phyloP scores from a whole-genome alignment of 1,140 invertebrate genomes.

The Calosoma granatense region DNA sequence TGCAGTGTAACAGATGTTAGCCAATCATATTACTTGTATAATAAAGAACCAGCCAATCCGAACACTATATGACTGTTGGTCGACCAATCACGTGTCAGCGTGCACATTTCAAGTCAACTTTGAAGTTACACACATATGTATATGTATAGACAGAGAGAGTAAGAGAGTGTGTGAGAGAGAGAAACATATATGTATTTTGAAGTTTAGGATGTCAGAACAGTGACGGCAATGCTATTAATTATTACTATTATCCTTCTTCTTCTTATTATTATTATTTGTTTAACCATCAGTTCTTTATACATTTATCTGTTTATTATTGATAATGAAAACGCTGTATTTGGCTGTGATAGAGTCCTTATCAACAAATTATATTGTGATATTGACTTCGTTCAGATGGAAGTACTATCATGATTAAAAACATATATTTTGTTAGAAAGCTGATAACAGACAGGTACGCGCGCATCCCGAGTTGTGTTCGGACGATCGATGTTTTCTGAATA shows the following conservation, averaged over 20 bases:
- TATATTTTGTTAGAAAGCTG: constrained; percentile 18
- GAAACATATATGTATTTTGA: constrained; percentile 4
- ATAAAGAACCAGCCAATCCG: too few species aligned
- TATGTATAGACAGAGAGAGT: too few species aligned
- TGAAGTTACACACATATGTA: background rate
- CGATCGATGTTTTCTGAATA: too few species aligned
- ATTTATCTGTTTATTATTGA: too few species aligned
- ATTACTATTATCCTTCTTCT: background rate
- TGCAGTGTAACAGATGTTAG: too few species aligned
- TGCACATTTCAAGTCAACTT: too few species aligned
- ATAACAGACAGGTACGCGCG: constrained; percentile 1
- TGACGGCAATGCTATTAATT: background rate
- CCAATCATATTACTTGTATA: too few species aligned
- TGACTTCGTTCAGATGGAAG: constrained; percentile 39
- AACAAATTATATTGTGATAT: constrained; percentile 35
- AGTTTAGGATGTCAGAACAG: background rate
- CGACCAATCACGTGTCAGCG: too few species aligned
- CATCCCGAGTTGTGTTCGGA: too few species aligned
- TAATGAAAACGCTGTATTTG: constrained; percentile 25
- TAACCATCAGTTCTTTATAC: background rate
- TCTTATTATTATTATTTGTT: background rate
- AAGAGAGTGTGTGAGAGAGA: background rate
- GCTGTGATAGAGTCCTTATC: constrained; percentile 40
- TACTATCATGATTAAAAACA: constrained; percentile 33
- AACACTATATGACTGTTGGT: too few species aligned